phyloP scores from a whole-genome alignment of 1,140 invertebrate species.

The Propsilocerus akamusi region DNA sequence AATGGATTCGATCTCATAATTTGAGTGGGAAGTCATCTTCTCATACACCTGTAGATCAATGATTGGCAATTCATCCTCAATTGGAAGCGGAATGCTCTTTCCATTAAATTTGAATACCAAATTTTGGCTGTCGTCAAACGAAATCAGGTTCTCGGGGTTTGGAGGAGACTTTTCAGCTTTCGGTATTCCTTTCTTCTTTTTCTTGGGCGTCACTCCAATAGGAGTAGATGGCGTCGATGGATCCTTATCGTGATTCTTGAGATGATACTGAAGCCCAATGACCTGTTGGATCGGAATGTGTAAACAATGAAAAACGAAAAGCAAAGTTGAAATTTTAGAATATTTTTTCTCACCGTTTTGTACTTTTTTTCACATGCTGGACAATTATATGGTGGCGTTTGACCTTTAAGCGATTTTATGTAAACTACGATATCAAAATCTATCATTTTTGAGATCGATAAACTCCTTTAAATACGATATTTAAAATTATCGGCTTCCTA shows the following conservation, averaged over 20 bases:
- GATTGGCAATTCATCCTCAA: slow-evolving; percentile 38
- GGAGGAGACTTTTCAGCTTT: slow-evolving; percentile 27
- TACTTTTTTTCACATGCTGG: neutral
- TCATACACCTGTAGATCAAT: slow-evolving; percentile 43
- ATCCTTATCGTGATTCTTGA: slow-evolving; percentile 68
- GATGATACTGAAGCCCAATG: slow-evolving; percentile 67
- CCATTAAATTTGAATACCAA: slow-evolving; percentile 71
- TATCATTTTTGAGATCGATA: neutral
- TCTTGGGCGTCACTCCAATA: slow-evolving; percentile 26
- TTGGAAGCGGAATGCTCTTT: slow-evolving; percentile 31
- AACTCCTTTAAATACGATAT: too few species aligned
- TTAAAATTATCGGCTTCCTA: too few species aligned
- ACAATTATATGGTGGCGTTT: neutral
- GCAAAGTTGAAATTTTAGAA: neutral
- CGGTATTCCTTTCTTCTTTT: slow-evolving; percentile 28
- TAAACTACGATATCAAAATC: neutral
- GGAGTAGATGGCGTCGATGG: slow-evolving; percentile 30
- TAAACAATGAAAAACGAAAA: neutral
- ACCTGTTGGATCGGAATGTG: slow-evolving; percentile 62
- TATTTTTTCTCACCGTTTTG: neutral
- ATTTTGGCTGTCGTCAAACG: slow-evolving; percentile 61
- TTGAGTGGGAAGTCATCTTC: slow-evolving; percentile 29
- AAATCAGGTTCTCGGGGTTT: slow-evolving; percentile 37
- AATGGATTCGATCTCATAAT: slow-evolving; percentile 29
- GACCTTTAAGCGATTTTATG: neutral